A percentile compares a stretch with the other conserved stretches of the same genome.
phyloP scores from a whole-genome alignment of 2,113 vertebrate species.

The Ptilonorhynchus violaceus region DNA sequence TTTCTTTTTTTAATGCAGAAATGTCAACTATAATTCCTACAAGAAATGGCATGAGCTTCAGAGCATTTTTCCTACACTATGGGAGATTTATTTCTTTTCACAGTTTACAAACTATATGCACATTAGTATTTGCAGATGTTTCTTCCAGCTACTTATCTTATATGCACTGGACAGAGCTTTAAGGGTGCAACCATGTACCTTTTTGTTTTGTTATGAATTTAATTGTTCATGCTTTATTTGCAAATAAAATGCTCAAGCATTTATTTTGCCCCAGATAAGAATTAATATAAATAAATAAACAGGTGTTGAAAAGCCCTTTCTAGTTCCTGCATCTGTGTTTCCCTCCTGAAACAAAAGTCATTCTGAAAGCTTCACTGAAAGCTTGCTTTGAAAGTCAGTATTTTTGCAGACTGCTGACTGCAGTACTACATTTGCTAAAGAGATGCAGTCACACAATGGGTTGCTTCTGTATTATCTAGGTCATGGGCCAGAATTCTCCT shows the following conservation, averaged over 20 bases:
- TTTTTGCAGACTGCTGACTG: conserved; percentile 43
- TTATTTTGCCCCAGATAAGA: not conserved
- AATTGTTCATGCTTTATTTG: not conserved
- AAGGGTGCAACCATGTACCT: not conserved
- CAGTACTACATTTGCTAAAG: not conserved
- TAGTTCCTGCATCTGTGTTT: not conserved
- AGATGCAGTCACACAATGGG: not conserved
- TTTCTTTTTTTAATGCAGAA: not conserved
- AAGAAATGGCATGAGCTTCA: not conserved
- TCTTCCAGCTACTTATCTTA: not conserved
- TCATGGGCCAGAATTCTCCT: conserved; percentile 14
- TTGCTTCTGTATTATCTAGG: conserved; percentile 8
- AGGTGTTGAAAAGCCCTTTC: conserved; percentile 7
- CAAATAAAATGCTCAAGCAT: not conserved
- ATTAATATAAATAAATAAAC: not conserved
- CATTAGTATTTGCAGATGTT: not conserved
- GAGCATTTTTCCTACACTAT: not conserved
- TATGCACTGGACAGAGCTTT: not conserved
- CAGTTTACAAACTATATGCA: not conserved
- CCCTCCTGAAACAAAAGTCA: not conserved
- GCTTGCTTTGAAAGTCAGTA: conserved; percentile 51
- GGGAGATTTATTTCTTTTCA: not conserved
- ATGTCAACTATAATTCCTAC: not conserved
- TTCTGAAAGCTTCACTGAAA: conserved; percentile 31
- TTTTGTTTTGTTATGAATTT: not conserved